Conservation (phyloP, 2,888 invertebrate genomes). For the Coelinius sp. region DNA sequence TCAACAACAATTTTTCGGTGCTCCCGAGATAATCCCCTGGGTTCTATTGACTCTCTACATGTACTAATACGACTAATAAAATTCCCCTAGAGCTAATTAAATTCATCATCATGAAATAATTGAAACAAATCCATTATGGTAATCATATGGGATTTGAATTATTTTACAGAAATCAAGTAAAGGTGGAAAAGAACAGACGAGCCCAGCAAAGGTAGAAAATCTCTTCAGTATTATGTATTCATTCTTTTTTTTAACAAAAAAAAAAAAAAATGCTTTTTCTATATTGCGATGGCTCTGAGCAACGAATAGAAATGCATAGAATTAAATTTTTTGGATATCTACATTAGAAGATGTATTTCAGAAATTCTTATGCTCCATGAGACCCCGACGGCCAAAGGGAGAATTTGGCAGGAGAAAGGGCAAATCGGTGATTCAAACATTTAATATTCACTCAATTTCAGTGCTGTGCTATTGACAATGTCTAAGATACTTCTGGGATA, state of each 20-base stretch:
- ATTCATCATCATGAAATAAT: neutral
- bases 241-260: neutral
- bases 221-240: constrained; percentile 24
- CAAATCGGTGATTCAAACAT: constrained; percentile 61
- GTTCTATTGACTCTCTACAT: neutral
- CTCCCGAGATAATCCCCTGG: neutral
- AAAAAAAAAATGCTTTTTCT: neutral
- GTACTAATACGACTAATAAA: neutral
- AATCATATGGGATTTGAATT: constrained; percentile 54
- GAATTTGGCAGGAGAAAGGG: constrained; percentile 62
- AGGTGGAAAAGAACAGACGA: constrained; percentile 79
- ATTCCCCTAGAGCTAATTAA: neutral
- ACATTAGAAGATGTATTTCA: constrained; percentile 59
- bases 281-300: neutral
- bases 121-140: constrained; percentile 22
- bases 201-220: constrained; percentile 79
- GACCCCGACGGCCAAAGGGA: constrained; percentile 57
- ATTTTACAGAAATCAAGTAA: constrained; percentile 85
- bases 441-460: constrained; percentile 50
- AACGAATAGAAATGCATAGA: neutral
- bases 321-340: neutral
- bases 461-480: constrained; percentile 1
- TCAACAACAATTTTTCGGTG: neutral
- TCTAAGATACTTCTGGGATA: constrained; percentile 2
- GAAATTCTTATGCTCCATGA: constrained; percentile 63